Conservation (phyloP, 2,113 vertebrate species). For the Tyto alba region DNA sequence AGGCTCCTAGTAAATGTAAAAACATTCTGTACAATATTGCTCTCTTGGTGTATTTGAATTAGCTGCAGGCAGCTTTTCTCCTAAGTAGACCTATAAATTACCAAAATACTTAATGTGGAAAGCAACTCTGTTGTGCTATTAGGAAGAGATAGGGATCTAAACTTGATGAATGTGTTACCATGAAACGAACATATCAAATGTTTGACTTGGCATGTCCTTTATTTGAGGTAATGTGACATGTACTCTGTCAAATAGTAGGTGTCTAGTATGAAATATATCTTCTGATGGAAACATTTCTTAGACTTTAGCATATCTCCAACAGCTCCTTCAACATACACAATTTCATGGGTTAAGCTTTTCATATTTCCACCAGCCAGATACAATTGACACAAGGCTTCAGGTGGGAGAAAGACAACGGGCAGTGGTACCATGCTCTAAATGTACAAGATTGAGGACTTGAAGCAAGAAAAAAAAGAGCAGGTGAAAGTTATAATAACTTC, state of each 20-base stretch:
- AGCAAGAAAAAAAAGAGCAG: neutral
- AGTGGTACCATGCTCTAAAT: neutral
- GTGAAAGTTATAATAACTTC: neutral
- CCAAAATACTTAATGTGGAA: neutral
- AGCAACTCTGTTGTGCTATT: neutral
- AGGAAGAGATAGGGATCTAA: neutral
- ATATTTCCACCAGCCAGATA: neutral
- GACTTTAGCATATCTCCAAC: neutral
- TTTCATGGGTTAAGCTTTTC: neutral
- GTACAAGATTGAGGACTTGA: neutral
- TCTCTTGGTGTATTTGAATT: neutral
- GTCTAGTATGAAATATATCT: neutral
- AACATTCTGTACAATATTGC: neutral
- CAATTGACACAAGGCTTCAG: neutral
- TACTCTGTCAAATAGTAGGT: neutral
- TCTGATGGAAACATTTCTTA: neutral
- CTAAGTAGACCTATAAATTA: neutral
- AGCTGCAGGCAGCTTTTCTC: neutral
- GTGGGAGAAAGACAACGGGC: neutral
- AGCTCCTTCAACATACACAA: neutral
- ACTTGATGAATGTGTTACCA: neutral
- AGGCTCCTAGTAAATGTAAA: neutral
- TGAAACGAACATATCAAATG: neutral
- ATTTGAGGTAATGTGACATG: neutral
- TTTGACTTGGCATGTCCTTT: neutral